These are phyloP conservation scores for Ganaspis sp. DNA, from an alignment of 1,140 invertebrate genomes.

Conservation along the genomic window DNA sequence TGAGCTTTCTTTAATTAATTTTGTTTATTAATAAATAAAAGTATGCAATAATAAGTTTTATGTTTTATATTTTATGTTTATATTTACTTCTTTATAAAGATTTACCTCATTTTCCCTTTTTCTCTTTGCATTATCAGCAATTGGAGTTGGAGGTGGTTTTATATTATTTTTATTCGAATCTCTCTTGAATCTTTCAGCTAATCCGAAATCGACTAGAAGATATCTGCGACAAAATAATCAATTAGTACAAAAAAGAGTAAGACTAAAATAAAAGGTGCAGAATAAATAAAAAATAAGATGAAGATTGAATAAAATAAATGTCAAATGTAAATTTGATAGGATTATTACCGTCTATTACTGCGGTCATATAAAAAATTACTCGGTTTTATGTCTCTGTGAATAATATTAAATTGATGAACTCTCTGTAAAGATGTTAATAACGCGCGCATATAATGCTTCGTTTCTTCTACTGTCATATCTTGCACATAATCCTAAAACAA, in stretches of 20 bases:
- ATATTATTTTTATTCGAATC: conserved; percentile 46
- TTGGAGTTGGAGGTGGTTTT: conserved; percentile 19
- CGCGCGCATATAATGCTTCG: conserved; percentile 89
- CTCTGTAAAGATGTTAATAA: conserved; percentile 86
- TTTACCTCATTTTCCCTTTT: conserved; percentile 69
- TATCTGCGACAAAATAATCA: conserved; percentile 75
- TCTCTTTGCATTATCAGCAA: conserved; percentile 52
- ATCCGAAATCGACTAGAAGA: conserved; percentile 91
- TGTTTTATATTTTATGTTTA: no score
- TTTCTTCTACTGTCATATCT: conserved; percentile 83
- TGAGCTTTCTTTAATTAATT: conserved; percentile 9
- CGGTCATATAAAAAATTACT: conserved; percentile 94
- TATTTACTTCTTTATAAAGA: conserved; percentile 32
- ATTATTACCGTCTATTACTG: conserved; percentile 81
- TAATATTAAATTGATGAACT: conserved; percentile 90
- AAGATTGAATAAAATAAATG: background rate
- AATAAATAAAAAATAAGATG: conserved; percentile 43
- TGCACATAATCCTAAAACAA: conserved; percentile 83
- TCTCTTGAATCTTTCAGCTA: conserved; percentile 81
- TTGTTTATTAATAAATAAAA: background rate
- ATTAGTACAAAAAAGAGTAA: background rate
- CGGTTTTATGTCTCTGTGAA: conserved; percentile 95
- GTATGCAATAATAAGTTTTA: no score
- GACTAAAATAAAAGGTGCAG: background rate
- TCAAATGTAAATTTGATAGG: conserved; percentile 28